phyloP scores from a whole-genome alignment of 2,888 invertebrate species.

The Pteria penguin region DNA sequence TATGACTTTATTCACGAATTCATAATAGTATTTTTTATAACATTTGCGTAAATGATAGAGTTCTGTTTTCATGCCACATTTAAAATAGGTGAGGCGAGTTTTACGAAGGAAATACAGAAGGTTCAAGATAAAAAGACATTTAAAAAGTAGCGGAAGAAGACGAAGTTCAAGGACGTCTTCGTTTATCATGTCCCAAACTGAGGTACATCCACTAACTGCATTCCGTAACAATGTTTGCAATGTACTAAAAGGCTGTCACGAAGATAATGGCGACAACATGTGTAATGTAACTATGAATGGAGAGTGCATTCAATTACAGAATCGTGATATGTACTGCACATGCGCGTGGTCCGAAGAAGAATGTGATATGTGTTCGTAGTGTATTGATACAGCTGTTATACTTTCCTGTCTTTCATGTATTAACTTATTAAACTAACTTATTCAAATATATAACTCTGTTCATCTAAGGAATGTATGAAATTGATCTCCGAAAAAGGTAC shows the following conservation, averaged over 20 bases:
- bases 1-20: too few relatives aligned
- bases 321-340: background rate
- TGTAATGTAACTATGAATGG: background rate
- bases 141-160: conserved; percentile 60
- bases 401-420: too few relatives aligned
- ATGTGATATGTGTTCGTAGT: background rate
- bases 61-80: too few relatives aligned
- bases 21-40: too few relatives aligned
- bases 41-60: too few relatives aligned
- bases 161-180: conserved; percentile 73
- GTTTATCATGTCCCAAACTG: conserved; percentile 70
- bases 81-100: conserved; percentile 68
- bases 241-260: conserved; percentile 4
- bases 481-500: too few relatives aligned
- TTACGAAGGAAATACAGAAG: conserved; percentile 74
- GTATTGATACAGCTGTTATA: too few relatives aligned
- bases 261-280: background rate
- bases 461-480: too few relatives aligned
- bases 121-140: conserved; percentile 65
- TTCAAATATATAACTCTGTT: too few relatives aligned
- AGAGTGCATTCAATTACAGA: background rate
- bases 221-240: conserved; percentile 56
- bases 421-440: too few relatives aligned
- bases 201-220: conserved; percentile 66
- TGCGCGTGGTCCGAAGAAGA: conserved; percentile 4